These are phyloP conservation scores for Ferdinandea cuprea DNA, from an alignment of 2,888 invertebrate species.

Conservation along the genomic window DNA sequence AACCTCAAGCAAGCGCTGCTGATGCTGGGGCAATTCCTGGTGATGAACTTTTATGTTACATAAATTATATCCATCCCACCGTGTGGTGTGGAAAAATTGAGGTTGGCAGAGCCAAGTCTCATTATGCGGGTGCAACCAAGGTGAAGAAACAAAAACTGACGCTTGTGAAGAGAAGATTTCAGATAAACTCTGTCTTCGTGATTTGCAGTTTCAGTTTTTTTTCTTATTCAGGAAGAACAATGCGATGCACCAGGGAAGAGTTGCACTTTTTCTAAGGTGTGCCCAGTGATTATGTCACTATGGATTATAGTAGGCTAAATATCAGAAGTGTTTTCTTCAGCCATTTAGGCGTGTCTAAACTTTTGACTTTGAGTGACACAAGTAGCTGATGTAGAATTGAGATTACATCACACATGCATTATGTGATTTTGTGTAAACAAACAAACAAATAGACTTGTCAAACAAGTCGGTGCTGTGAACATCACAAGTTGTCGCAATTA, in stretches of 20 bases:
- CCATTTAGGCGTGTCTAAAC: neutral
- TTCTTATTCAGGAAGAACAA: constrained; percentile 50
- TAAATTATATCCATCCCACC: constrained; percentile 52
- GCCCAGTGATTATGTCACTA: constrained; percentile 50
- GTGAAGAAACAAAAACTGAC: constrained; percentile 65
- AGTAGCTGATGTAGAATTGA: constrained; percentile 8
- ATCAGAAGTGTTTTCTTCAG: neutral
- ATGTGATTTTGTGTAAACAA: constrained; percentile 1
- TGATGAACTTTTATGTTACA: constrained; percentile 71
- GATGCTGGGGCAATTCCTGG: too few relatives aligned
- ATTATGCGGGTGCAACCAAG: constrained; percentile 73
- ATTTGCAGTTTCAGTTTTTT: constrained; percentile 48
- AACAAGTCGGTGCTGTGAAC: constrained; percentile 4
- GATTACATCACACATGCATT: constrained; percentile 24
- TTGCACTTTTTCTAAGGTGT: constrained; percentile 39
- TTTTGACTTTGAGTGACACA: constrained; percentile 32
- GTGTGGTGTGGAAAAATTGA: constrained; percentile 47
- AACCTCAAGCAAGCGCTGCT: constrained; percentile 20
- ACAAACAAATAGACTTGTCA: constrained; percentile 56
- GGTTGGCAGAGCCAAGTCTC: constrained; percentile 53
- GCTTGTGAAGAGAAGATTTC: constrained; percentile 1
- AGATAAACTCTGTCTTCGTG: constrained; percentile 63
- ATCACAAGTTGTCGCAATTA: constrained; percentile 38
- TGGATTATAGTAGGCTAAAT: neutral
- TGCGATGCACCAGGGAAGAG: neutral